Evolutionary conservation across 2,113 vertebrate genomes (phyloP), one percentile per base, ranked within the genome.

Genomic region (Trinectes maculatus): DNA sequence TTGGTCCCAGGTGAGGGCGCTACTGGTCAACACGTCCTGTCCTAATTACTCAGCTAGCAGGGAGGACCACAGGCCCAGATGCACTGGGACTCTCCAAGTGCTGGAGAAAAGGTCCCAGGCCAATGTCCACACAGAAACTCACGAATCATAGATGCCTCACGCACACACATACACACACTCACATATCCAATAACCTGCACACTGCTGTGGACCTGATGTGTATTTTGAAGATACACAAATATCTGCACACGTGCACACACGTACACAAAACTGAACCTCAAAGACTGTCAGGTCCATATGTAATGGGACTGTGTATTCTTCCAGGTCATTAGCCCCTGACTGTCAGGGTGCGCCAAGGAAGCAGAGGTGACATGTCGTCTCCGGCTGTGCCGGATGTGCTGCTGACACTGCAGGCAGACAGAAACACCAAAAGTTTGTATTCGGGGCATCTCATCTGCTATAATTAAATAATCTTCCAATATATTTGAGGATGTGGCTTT

Each of bases 291-390:
- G 54, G 68, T 46, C 80, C 83, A 79, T 76, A 82, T 78, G 83
- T 72, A 72, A 51, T 6, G 87, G 82, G 84, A 74, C 72, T 29
- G 49, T 60, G 73, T 34, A 47, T 79, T 56, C 74, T 87, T 87
- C 74, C 79, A 86, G 84, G 85, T 89, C 85, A 79, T 87, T 89
- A 87, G 84, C 84, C 63, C 55, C 87, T 53, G 82, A 63, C 77
- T 83, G 80, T 86, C 85, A 74, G 74, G 56, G 57, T 25, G 61
- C 82, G 73, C 72, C 28, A 73, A 80, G 64, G 43, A 76, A 68
- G 59, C 21, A 2, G 59, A 76, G 77, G 67, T 71, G 75, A 70
- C 82, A 47, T 51, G 66, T 61, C 12, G 56, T 63, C 62, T 75
- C 69, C 69, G 48, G 53, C 46, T 71, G 52, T 24, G 39, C 70